Base-by-base conservation (phyloP, 2,113 vertebrate species). In the Paradoxurus hermaphroditus region DNA sequence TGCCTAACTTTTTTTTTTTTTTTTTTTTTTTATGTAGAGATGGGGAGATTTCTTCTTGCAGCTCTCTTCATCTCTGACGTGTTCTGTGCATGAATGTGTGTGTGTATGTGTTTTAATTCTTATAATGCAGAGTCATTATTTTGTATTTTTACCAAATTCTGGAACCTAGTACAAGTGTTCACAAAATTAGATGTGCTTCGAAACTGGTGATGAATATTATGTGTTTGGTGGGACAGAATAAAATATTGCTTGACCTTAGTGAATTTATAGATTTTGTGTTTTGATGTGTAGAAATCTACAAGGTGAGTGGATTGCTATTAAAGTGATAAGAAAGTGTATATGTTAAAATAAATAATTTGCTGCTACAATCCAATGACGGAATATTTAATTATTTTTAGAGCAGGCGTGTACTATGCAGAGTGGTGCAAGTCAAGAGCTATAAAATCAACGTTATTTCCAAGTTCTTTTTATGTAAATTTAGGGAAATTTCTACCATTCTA, bases 271-370 rank as follows among this genome's bases (percentile, higher is more conserved):
- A 39, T 85, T 81, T 36, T 89, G 34, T 79, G 4, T 89, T 89
- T 49, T 78, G 19, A 29, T 70, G 7, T 41, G 1, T 68, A 34
- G 21, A 96, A 83, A 59, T 39, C 68, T 2, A 39, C 4, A 59
- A 39, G 15, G 4, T 85, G 18, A 65, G 23, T 65, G 44, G 51
- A 72, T 53, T 14, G 63, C 4, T 70, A 0, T 25, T 46, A 44
- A 51, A 19, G 2, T 90, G 77, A 79, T 34, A 85, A 93, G 29
- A 7, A 53, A 53, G 12, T 1, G 31, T 44, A 93, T 62, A 2
- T 86, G 3, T 86, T 63, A 63, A 93, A 56, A n/a, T 81, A 89
- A 36, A 78, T 63, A n/a, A 86, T 29, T 75, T 86, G 36, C 10
- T 56, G 12, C 5, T 46, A 63, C 1, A 70, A 31, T 63, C 7